Evolutionary conservation across 2,888 invertebrate species (phyloP), one percentile per base, ranked within the genome.

Genomic region (Cataglyphis cursor): DNA sequence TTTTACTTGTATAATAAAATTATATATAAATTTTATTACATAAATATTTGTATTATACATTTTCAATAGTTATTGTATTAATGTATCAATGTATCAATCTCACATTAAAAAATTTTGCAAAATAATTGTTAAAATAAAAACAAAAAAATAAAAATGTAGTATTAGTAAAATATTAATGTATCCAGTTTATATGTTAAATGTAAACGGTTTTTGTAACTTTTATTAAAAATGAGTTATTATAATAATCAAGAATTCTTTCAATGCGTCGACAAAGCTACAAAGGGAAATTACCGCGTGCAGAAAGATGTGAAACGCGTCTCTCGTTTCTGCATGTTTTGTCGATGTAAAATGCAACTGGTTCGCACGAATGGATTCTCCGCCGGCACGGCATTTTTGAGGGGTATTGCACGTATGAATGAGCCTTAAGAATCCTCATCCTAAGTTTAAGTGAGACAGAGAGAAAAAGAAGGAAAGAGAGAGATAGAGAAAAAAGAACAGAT

Each of bases 401-500:
- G 48, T 84, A 80, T 57, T 65, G 85, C 86, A 85, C 86, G 83
- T 90, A 90, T 87, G 85, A 85, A 85, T 86, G 78, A 66, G 82
- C 80, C 90, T 90, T 90, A 90, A 90, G 68, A 70, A 84, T 65
- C 86, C 86, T 85, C 66, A 78, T 73, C 59, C 59, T 59, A 35
- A 72, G 74, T 48, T 51, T 51, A 75, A 44, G 44, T n/a, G 80
- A 85, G 86, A 83, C 84, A 81, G 85, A 85, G 84, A 85, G 80
- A 83, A 70, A 72, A 59, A 76, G 83, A 81, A 85, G 86, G 82
- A 83, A 76, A 84, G 51, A 78, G 80, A 82, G 15, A 74, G 73
- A 70, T 74, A 83, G 57, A 81, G 85, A 64, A 88, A 72, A 85
- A 59, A 81, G 81, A 84, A 85, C 87, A 89, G 86, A 88, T 89